Percentiles rank a stretch among this genome's conserved stretches.
Conservation (phyloP, 64 coral and sea anemone genomes). For the Stichodactyla mertensii region DNA sequence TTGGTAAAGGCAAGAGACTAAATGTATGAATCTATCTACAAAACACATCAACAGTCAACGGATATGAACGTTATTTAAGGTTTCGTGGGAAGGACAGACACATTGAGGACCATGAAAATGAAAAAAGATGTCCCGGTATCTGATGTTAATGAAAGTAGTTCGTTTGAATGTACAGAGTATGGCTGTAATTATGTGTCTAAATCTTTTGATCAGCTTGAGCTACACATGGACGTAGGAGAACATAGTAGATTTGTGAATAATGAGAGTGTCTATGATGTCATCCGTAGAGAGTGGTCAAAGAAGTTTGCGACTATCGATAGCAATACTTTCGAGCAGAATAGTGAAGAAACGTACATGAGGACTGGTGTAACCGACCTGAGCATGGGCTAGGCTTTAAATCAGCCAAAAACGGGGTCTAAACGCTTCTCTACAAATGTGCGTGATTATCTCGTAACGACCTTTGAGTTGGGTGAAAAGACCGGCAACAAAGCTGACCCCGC, state of each 20-base stretch:
- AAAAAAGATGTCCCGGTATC: neutral
- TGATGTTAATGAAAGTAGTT: neutral
- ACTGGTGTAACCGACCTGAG: neutral
- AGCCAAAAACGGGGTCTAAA: neutral
- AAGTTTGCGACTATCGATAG: conserved; percentile 16
- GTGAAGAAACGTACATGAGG: neutral
- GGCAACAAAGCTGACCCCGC: conserved; percentile 33
- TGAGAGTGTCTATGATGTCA: conserved; percentile 24
- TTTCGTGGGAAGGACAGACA: neutral
- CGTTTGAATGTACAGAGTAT: conserved; percentile 18
- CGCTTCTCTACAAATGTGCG: conserved; percentile 20
- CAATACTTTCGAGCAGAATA: neutral
- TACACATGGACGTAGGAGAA: conserved; percentile 33
- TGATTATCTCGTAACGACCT: conserved; percentile 26
- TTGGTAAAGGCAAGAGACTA: conserved; percentile 29
- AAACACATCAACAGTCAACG: conserved; percentile 34
- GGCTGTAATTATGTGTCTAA: conserved; percentile 39
- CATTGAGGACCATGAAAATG: neutral
- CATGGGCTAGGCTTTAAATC: conserved; percentile 21
- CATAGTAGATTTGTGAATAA: conserved; percentile 42
- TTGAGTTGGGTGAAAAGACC: conserved; percentile 22
- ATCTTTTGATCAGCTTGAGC: conserved; percentile 10
- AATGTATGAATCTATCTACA: neutral
- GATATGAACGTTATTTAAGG: conserved; percentile 1
- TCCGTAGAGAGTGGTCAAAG: conserved; percentile 41